A percentile compares a stretch with the other conserved stretches of the same genome.
These are phyloP conservation scores for Oxyura jamaicensis DNA, from an alignment of 2,113 vertebrate genomes.

Conservation along the genomic window DNA sequence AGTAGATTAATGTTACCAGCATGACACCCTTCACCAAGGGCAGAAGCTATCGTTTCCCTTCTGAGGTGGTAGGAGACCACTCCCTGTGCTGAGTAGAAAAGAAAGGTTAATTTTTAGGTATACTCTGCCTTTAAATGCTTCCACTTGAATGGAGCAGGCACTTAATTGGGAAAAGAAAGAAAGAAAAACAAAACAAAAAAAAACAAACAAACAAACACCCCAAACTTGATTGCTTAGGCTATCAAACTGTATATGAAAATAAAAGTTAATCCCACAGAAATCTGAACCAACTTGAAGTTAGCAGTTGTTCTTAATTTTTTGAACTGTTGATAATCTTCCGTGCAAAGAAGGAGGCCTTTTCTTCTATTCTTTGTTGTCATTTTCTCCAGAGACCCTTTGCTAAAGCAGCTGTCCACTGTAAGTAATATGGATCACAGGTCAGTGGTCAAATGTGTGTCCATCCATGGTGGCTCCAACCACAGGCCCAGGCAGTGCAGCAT, in stretches of 20 bases:
- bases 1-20: neutral
- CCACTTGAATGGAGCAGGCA: neutral
- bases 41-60: neutral
- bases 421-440: neutral
- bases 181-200: neutral
- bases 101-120: neutral
- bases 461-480: neutral
- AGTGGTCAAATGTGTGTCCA: neutral
- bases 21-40: neutral
- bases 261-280: neutral
- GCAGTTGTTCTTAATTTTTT: neutral
- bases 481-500: neutral
- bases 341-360: neutral
- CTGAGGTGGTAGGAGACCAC: neutral
- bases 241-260: neutral
- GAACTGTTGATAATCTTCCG: neutral
- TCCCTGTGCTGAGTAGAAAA: neutral
- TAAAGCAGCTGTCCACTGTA: neutral
- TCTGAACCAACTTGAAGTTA: neutral
- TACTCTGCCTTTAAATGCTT: neutral
- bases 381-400: neutral
- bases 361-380: neutral
- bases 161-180: neutral
- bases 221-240: neutral
- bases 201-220: too few species aligned